Evolutionary conservation across 2,797 vertebrate species (phyloP).

Genomic region (Aulostomus chinensis): DNA sequence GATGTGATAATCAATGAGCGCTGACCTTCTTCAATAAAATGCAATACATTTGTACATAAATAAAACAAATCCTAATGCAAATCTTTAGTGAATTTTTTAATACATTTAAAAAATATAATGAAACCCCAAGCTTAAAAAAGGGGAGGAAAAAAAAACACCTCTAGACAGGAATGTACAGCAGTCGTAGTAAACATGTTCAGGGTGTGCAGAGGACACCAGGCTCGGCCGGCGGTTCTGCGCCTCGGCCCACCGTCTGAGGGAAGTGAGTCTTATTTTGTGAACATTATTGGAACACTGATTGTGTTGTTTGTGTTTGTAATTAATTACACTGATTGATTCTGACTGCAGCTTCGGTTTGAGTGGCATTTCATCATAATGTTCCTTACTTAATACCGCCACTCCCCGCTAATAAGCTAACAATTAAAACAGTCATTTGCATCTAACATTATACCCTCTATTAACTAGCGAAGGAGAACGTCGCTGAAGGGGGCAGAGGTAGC

Average conservation of each 20-base stretch:
- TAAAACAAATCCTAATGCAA: too few species aligned
- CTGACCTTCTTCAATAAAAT: too few species aligned
- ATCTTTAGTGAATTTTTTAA: constrained; percentile 38
- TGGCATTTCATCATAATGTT: constrained; percentile 77
- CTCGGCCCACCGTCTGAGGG: constrained; percentile 15
- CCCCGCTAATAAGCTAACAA: constrained; percentile 68
- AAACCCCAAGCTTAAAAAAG: too few species aligned
- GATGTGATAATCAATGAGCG: too few species aligned
- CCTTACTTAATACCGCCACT: constrained; percentile 71
- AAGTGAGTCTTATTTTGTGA: constrained; percentile 48
- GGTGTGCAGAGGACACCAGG: background rate
- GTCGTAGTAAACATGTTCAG: constrained; percentile 20
- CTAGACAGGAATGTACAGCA: constrained; percentile 33
- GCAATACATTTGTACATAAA: too few species aligned
- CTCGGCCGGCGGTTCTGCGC: constrained; percentile 5
- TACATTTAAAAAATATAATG: too few species aligned
- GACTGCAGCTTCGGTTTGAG: constrained; percentile 64
- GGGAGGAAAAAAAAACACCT: constrained; percentile 8
- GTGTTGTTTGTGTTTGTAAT: constrained; percentile 58
- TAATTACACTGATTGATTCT: constrained; percentile 74
- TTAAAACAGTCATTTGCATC: constrained; percentile 78
- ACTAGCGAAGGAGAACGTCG: constrained; percentile 27
- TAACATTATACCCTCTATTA: constrained; percentile 72
- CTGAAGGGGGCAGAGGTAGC: constrained; percentile 42
- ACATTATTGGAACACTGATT: constrained; percentile 66